A percentile compares a stretch with the other conserved stretches of the same genome.
Evolutionary conservation across 2,888 invertebrate genomes (phyloP).

Genomic region (Zootermopsis nevadensis): DNA sequence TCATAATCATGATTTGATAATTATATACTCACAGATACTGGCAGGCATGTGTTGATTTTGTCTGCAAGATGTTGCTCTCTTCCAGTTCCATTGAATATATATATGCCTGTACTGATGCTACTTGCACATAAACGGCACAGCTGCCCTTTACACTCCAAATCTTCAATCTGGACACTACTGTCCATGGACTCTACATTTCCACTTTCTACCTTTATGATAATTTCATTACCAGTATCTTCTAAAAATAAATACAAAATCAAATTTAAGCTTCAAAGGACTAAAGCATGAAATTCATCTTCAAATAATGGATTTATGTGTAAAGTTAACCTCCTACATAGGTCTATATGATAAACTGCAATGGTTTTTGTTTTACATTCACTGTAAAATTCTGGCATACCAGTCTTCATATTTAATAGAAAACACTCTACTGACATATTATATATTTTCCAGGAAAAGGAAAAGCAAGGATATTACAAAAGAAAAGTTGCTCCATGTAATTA

Average conservation of each 20-base stretch:
- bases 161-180: neutral
- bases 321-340: no score
- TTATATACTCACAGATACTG: constrained; percentile 38
- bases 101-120: neutral
- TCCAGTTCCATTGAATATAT: constrained; percentile 33
- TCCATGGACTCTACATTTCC: neutral
- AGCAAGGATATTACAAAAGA: no score
- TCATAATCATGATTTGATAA: neutral
- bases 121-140: constrained; percentile 42
- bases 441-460: no score
- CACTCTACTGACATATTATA: no score
- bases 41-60: constrained; percentile 42
- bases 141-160: neutral
- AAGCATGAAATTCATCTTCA: no score
- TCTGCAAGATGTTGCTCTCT: constrained; percentile 36
- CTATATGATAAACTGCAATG: no score
- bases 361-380: no score
- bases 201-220: neutral
- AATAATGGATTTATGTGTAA: no score
- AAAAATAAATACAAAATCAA: neutral
- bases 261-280: no score
- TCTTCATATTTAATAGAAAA: no score
- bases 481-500: no score
- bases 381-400: no score
- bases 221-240: neutral